phyloP scores from a whole-genome alignment of 1,140 invertebrate genomes.

The Samia ricini region DNA sequence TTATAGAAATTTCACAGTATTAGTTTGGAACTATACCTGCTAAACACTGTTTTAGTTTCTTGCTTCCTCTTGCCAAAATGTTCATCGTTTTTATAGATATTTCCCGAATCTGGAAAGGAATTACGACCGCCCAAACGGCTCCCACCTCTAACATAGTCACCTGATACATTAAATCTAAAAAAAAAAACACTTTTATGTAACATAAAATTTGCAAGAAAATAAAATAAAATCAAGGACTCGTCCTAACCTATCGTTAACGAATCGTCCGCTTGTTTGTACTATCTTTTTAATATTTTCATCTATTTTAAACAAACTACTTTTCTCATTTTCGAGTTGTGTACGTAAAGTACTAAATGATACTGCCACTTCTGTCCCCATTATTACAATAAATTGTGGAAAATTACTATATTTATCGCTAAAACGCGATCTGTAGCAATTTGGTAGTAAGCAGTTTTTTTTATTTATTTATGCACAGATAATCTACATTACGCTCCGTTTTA shows the following conservation, averaged over 20 bases:
- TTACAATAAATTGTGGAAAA: conserved; percentile 34
- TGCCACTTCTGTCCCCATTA: conserved; percentile 71
- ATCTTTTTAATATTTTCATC: conserved; percentile 76
- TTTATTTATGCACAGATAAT: conserved; percentile 5
- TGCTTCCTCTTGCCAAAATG: conserved; percentile 63
- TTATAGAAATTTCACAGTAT: background rate
- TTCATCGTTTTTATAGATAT: conserved; percentile 64
- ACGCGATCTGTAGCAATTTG: conserved; percentile 5
- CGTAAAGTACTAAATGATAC: conserved; percentile 69
- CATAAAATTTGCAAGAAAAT: conserved; percentile 15
- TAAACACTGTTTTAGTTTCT: conserved; percentile 75
- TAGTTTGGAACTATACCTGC: conserved; percentile 46
- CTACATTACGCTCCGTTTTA: background rate
- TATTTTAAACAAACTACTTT: conserved; percentile 71
- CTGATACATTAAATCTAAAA: conserved; percentile 61
- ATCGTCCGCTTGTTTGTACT: conserved; percentile 68
- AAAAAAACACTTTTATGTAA: conserved; percentile 15
- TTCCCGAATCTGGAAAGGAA: conserved; percentile 48
- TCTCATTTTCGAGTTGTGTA: conserved; percentile 70
- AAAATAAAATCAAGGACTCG: conserved; percentile 24
- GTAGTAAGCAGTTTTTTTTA: background rate
- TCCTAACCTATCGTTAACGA: conserved; percentile 70
- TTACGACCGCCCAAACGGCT: conserved; percentile 45
- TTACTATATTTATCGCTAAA: conserved; percentile 10
- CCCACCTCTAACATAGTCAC: conserved; percentile 57